Evolutionary conservation across 1,140 invertebrate species (phyloP), one percentile per base, ranked within the genome.

Genomic region (Drosophila nebulosa): DNA sequence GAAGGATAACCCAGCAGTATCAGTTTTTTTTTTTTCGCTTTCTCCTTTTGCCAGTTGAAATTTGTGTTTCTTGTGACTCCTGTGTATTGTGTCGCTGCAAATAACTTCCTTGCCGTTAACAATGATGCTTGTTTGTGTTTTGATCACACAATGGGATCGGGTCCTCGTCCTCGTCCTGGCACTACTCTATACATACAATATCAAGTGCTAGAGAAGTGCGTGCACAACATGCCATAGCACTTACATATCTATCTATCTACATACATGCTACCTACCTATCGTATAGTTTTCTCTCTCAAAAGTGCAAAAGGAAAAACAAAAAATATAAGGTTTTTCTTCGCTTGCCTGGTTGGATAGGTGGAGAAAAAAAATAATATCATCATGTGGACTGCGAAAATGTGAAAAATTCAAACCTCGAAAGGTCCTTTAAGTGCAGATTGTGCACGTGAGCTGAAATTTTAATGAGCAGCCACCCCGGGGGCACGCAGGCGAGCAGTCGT

Each of bases 401-500:
- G 80, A 83, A 84, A 86, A 86, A 84, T 86, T 79, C 80, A 86
- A 84, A 84, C 83, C 81, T 79, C 63, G 72, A 80, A 86, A 75
- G 81, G 80, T 86, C 81, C 69, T 79, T 75, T 80, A 86, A 84
- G 80, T 84, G 80, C 79, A 84, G 80, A 84, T 84, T 84, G 80
- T 73, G 77, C 79, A 85, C 80, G 80, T 85, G 80, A 71, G 39
- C 65, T 86, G 80, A 85, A 85, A 85, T 85, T 86, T 85, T 86
- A 85, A 86, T 86, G 81, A 77, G 81, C 62, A 61, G 50, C 51
- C 59, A 46, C 39, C 39, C 18, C 39, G 16, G 16, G 39, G 39
- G 39, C 16, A 0, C 4, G 39, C 18, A 3, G 10, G 16, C 39
- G 39, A 46, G 39, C 10, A 46, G 39, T 46, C 16, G 39, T 46